Evolutionary conservation across 2,113 vertebrate genomes (phyloP).

Genomic region (Cheirogaleus medius): DNA sequence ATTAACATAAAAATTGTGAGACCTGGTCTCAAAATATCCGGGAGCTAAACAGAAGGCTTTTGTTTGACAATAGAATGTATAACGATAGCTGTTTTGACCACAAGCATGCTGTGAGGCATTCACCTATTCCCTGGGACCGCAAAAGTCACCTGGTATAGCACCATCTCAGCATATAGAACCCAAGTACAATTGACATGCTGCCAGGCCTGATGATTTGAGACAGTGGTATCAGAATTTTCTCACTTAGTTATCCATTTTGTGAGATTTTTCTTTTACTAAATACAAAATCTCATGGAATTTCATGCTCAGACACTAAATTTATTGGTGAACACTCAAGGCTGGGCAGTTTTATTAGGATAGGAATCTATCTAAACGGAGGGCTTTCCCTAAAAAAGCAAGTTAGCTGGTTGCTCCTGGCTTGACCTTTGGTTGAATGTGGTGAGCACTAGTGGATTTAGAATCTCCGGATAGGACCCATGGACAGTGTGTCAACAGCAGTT

Average conservation of each 20-base stretch:
- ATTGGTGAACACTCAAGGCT: neutral
- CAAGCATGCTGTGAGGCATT: neutral
- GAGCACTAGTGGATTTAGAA: neutral
- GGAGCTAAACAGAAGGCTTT: neutral
- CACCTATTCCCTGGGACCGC: neutral
- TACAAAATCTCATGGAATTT: neutral
- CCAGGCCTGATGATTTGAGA: neutral
- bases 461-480: neutral
- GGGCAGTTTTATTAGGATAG: neutral
- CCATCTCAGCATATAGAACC: rapidly evolving
- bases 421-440: neutral
- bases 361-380: neutral
- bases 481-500: neutral
- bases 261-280: neutral
- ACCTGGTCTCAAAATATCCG: neutral
- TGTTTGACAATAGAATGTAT: neutral
- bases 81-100: neutral
- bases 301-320: neutral
- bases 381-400: neutral
- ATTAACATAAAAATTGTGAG: neutral
- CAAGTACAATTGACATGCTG: rapidly evolving
- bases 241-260: neutral
- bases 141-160: neutral
- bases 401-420: neutral
- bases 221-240: neutral